Evolutionary conservation across 2,888 invertebrate species (phyloP).

Genomic region (Dermolepida albohirtum): DNA sequence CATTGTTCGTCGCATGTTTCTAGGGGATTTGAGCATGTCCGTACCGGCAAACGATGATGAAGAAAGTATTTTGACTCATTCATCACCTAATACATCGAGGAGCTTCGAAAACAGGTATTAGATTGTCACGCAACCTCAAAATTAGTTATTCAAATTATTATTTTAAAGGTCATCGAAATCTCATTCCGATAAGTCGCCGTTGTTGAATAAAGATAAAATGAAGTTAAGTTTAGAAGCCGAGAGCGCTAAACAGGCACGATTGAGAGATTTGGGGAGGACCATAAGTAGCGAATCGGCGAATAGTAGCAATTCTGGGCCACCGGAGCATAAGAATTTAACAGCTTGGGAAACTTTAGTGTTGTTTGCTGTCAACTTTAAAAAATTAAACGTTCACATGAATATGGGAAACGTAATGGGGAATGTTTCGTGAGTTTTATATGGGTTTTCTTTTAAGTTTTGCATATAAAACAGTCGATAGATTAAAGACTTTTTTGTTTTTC

Average conservation of each 20-base stretch:
- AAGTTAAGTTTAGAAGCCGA: conserved; percentile 70
- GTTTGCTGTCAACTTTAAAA: conserved; percentile 95
- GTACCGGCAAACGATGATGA: conserved; percentile 60
- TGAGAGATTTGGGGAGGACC: conserved; percentile 70
- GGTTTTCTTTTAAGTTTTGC: too few relatives aligned
- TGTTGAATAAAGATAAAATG: conserved; percentile 69
- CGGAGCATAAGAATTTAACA: conserved; percentile 74
- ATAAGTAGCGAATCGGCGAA: conserved; percentile 69
- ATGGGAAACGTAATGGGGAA: conserved; percentile 99
- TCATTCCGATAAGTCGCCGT: conserved; percentile 57
- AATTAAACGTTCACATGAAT: conserved; percentile 97
- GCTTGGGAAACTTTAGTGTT: conserved; percentile 97
- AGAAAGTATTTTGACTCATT: conserved; percentile 47
- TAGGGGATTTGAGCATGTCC: conserved; percentile 87
- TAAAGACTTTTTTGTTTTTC: too few relatives aligned
- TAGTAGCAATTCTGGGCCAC: conserved; percentile 68
- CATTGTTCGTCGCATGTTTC: conserved; percentile 90
- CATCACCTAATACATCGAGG: conserved; percentile 45
- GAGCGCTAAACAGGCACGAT: conserved; percentile 64
- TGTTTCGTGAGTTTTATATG: conserved; percentile 74
- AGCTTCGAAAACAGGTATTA: conserved; percentile 33
- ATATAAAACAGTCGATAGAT: too few relatives aligned
- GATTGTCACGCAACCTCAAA: conserved; percentile 29
- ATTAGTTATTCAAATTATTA: conserved; percentile 40
- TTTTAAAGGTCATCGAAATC: conserved; percentile 51